phyloP scores from a whole-genome alignment of 2,888 invertebrate species.

The Diogma glabrata region DNA sequence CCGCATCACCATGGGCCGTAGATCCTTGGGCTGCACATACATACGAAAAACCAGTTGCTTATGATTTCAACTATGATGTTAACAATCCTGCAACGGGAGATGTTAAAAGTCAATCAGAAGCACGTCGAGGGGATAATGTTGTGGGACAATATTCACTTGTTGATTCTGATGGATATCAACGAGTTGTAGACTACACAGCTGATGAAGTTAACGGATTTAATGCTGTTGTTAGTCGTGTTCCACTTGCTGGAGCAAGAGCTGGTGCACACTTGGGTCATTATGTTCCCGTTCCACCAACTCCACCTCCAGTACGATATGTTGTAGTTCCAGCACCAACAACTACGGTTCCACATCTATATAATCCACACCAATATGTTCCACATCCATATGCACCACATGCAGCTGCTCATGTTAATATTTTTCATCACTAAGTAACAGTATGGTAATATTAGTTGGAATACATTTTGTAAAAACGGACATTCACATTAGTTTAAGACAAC shows the following conservation, averaged over 20 bases:
- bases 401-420: not conserved
- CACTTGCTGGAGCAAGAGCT: conserved; percentile 17
- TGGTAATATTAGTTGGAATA: no score
- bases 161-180: conserved; percentile 41
- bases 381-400: not conserved
- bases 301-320: no score
- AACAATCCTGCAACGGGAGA: conserved; percentile 42
- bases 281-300: no score
- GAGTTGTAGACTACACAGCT: conserved; percentile 41
- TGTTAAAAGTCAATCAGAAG: conserved; percentile 40
- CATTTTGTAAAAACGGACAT: no score
- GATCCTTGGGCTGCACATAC: not conserved
- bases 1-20: not conserved
- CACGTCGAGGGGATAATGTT: conserved; percentile 40
- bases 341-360: no score
- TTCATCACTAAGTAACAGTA: no score
- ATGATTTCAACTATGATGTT: conserved; percentile 39
- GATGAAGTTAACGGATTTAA: conserved; percentile 43
- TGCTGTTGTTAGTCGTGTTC: conserved; percentile 40
- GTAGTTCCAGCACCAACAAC: no score
- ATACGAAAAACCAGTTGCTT: conserved; percentile 35
- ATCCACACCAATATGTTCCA: no score
- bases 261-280: no score
- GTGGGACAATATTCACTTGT: conserved; percentile 41
- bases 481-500: no score